Base-by-base conservation (phyloP, 2,113 vertebrate species). In the Xyrauchen texanus region DNA sequence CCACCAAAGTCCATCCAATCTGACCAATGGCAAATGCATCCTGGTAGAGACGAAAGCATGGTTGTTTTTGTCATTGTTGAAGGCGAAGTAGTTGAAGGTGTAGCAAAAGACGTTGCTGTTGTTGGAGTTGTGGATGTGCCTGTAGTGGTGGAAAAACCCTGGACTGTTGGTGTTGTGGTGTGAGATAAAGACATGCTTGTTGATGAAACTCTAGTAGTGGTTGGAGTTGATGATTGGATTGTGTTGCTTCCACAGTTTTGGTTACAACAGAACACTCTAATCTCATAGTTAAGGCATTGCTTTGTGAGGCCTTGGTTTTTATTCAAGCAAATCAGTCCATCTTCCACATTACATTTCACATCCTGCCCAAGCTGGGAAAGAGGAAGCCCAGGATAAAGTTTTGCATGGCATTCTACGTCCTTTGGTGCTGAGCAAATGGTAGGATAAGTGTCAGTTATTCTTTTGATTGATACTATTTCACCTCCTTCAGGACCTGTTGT, bases 301-400 rank as follows among this genome's bases (percentile, higher is more conserved):
- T 70, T 21, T 8, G 11, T n/a, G 42, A 47, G 13, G 0, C 72
- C 80, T 0, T 90, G 88, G 7, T 89, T 86, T 0, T 62, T 6
- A 10, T 90, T 91, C 34, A 65, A 8, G 70, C 90, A 90, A 12
- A 87, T 84, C 0, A 83, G 49, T 10, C 77, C 77, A 11, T 63
- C 68, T 49, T 44, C 0, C 9, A 62, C 15, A 0, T 88, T 55
- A 1, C 85, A 0, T 7, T 8, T 76, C 0, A 76, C 62, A 3
- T 0, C 49, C 65, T 91, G 88, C 0, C 80, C 83, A n/a, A 90
- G 15, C 11, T 81, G n/a, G 5, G 65, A 67, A 0, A 72, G 46
- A 0, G 15, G 13, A 5, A 0, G 0, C 8, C 10, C 13, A 8
- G 62, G 63, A 11, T 53, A 69, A 69, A 1, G 16, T 42, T 69